Conservation (phyloP, 2,888 invertebrate species). For the Melanargia galathea region DNA sequence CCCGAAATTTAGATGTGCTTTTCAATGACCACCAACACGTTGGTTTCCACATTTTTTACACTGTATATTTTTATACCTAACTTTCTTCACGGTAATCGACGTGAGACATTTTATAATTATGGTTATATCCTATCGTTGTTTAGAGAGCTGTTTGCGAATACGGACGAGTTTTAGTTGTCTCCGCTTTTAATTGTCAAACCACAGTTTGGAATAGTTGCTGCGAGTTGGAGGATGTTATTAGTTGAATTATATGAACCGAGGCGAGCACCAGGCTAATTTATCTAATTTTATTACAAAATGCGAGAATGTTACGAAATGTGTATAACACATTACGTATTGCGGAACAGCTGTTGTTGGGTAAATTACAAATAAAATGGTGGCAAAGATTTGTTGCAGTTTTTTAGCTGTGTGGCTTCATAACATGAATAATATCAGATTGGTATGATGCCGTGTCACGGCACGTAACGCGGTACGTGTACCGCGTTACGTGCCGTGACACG, state of each 20-base stretch:
- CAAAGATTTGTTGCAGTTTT: too few species aligned
- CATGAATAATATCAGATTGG: too few species aligned
- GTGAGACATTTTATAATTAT: neutral
- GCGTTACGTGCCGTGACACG: too few species aligned
- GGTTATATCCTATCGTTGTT: constrained; percentile 15
- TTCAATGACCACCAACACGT: too few species aligned
- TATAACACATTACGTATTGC: neutral
- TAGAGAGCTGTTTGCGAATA: constrained; percentile 27
- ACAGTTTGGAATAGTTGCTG: constrained; percentile 28
- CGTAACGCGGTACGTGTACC: too few species aligned
- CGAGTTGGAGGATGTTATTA: constrained; percentile 21
- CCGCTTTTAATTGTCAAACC: constrained; percentile 30
- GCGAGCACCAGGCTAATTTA: constrained; percentile 15
- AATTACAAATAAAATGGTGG: constrained; percentile 2
- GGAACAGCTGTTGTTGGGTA: neutral
- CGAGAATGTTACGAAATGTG: neutral
- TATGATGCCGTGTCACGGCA: too few species aligned
- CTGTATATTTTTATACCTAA: too few species aligned
- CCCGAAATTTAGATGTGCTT: too few species aligned
- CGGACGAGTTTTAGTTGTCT: constrained; percentile 33
- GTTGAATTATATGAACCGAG: constrained; percentile 25
- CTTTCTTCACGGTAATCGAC: too few species aligned
- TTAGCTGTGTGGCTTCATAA: neutral
- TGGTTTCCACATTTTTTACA: too few species aligned
- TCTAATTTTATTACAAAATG: constrained; percentile 6